phyloP scores from a whole-genome alignment of 2,113 vertebrate genomes.

The Eolophus roseicapilla region DNA sequence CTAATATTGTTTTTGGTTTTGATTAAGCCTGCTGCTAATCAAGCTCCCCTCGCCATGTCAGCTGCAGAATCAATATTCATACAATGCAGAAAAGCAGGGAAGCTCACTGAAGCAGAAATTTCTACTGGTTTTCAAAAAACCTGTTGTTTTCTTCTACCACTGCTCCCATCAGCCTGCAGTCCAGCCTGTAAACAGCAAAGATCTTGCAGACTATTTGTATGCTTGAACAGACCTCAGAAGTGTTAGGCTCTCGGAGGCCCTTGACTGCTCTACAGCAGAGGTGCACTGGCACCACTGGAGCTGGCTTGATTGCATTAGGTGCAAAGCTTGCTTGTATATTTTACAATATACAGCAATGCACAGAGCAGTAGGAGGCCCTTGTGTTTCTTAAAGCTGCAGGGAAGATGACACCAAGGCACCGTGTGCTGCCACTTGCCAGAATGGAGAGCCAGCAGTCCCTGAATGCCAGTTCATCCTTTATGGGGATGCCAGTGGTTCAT shows the following conservation, averaged over 20 bases:
- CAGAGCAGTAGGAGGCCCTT: not conserved
- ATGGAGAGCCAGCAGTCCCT: not conserved
- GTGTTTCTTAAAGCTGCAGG: not conserved
- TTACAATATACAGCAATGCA: not conserved
- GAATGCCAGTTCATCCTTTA: not conserved
- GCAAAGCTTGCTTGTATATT: not conserved
- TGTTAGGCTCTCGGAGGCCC: not conserved
- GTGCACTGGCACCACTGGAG: not conserved
- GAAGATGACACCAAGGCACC: not conserved
- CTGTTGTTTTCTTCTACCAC: not conserved
- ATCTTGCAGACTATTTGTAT: not conserved
- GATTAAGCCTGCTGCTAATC: slow-evolving; percentile 57
- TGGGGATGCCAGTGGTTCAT: not conserved
- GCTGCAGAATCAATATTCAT: slow-evolving; percentile 51
- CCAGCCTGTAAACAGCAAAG: not conserved
- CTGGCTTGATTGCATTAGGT: fast-evolving
- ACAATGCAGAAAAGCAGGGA: slow-evolving; percentile 19
- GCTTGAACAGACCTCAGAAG: not conserved
- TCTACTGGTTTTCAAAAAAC: not conserved
- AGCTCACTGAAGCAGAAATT: slow-evolving; percentile 23
- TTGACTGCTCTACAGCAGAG: not conserved
- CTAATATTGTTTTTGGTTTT: slow-evolving; percentile 47
- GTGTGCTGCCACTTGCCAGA: not conserved
- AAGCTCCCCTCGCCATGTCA: not conserved
- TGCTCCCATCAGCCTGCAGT: not conserved